Base-by-base conservation (phyloP, 2,888 invertebrate genomes). In the Parnassius smintheus region DNA sequence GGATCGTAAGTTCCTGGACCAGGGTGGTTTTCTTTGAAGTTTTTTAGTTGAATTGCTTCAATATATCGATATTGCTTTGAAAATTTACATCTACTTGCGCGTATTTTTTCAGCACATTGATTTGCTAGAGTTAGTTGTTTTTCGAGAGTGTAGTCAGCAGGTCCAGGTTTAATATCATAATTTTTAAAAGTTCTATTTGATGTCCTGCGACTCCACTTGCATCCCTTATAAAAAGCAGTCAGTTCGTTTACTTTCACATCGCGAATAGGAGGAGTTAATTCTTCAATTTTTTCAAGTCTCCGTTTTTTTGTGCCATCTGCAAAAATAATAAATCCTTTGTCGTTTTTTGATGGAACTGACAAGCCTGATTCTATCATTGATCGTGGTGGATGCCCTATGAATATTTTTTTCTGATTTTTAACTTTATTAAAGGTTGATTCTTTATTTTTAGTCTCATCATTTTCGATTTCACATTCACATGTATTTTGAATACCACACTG, bases 141-240 rank as follows among this genome's bases (percentile, higher is more conserved):
- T 62, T 73, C 72, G 25, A 81, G 58, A 35, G 18, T 66, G 62
- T 91, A 90, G 68, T 83, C 77, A 13, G 85, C 78, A 45, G 91
- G 91, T 4, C 91, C 88, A 41, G 90, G 90, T 13, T 66, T 68
- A 8, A 56, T 41, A 59, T 79, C 72, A 35, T 62, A 22, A 18
- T 62, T 18, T 66, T 73, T 73, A 50, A 60, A 51, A 11, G 69
- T 63, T 61, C 80, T 74, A 64, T 72, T 73, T 13, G 83, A 75
- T 60, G 78, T 82, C 76, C 85, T 74, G 35, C 74, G 70, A 74
- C 89, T 88, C 91, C 90, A 89, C 80, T 89, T 90, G 51, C 89
- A 90, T 4, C 90, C 90, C 7, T 68, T 80, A 67, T 89, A 91
- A 74, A 80, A 88, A 45, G 76, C 71, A 22, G 84, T 82, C 2